These are phyloP conservation scores for Aproaerema taeniolella DNA, from an alignment of 2,888 invertebrate genomes.

Conservation along the genomic window DNA sequence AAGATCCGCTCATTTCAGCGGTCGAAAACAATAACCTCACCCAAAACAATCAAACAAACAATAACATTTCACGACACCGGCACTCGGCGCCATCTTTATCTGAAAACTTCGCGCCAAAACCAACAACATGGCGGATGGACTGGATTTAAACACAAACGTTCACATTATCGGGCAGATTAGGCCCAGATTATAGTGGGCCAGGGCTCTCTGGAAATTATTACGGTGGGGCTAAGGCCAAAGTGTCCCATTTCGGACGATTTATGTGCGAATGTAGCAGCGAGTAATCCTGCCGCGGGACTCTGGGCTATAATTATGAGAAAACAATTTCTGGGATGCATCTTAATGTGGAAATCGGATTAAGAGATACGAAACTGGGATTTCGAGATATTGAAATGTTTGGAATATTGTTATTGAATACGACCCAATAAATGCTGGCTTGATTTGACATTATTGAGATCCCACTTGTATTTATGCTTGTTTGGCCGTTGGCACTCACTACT, in stretches of 20 bases:
- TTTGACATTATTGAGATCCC: no score
- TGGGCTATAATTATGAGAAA: constrained; percentile 73
- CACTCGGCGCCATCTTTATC: constrained; percentile 55
- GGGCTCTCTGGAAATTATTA: constrained; percentile 65
- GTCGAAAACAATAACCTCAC: no score
- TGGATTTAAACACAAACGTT: constrained; percentile 66
- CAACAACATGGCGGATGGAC: constrained; percentile 54
- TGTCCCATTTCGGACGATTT: constrained; percentile 73
- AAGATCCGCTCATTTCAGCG: no score
- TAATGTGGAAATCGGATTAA: constrained; percentile 61
- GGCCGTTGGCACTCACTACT: no score
- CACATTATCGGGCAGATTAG: constrained; percentile 75
- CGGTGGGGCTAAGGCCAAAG: constrained; percentile 67
- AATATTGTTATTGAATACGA: no score
- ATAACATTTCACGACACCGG: constrained; percentile 12
- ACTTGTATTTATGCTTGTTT: no score
- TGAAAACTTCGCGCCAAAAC: constrained; percentile 57
- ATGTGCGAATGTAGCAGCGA: constrained; percentile 70
- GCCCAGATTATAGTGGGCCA: constrained; percentile 72
- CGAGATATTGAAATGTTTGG: neutral
- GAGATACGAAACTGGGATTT: constrained; percentile 22
- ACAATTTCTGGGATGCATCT: constrained; percentile 73
- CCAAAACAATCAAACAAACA: constrained; percentile 7
- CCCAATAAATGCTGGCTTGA: no score
- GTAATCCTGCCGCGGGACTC: constrained; percentile 58